Conservation (phyloP, 1,140 invertebrate genomes). For the Teleopsis dalmanni region DNA sequence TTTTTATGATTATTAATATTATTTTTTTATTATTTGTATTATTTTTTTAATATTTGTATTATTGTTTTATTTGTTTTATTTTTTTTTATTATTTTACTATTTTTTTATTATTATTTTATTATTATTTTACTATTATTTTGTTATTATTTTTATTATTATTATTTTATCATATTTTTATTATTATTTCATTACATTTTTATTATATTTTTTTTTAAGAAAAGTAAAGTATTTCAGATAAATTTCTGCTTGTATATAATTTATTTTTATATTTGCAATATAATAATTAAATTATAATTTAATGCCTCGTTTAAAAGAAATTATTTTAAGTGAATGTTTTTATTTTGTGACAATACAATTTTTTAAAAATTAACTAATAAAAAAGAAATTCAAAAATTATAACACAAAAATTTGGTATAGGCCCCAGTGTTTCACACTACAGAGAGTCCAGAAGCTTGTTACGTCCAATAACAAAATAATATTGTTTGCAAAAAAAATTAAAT, state of each 20-base stretch:
- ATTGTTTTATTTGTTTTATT: conserved; percentile 20
- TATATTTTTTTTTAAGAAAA: background rate
- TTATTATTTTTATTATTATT: background rate
- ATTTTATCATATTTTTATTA: conserved; percentile 32
- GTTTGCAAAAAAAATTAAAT: too few relatives aligned
- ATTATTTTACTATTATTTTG: background rate
- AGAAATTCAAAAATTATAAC: too few relatives aligned
- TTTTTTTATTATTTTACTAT: conserved; percentile 25
- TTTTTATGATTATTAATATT: background rate
- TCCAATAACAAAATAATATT: too few relatives aligned
- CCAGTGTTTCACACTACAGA: too few relatives aligned
- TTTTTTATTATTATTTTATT: conserved; percentile 39
- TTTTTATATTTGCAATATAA: background rate
- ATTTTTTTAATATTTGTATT: conserved; percentile 1
- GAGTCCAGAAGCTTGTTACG: too few relatives aligned
- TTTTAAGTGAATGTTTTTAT: too few relatives aligned
- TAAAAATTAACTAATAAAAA: too few relatives aligned
- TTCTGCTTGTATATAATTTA: background rate
- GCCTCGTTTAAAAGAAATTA: too few relatives aligned
- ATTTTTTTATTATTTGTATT: background rate
- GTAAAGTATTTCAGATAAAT: background rate
- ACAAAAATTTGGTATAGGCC: too few relatives aligned
- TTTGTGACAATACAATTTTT: too few relatives aligned
- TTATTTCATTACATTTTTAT: conserved; percentile 6
- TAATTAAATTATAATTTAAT: background rate